Conservation (phyloP, 2,113 vertebrate genomes). For the Dicrurus megarhynchus region DNA sequence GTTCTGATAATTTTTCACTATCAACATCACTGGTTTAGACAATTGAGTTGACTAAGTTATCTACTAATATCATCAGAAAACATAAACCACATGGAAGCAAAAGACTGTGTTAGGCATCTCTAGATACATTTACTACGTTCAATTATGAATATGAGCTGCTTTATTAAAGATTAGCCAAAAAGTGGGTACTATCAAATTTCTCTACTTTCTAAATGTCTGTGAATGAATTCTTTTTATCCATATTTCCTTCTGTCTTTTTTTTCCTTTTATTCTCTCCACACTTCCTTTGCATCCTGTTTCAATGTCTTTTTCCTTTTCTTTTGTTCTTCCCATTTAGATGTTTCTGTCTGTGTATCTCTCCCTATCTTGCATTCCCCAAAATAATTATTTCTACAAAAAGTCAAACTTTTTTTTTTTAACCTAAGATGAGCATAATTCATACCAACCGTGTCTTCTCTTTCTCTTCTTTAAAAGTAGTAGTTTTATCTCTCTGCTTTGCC, state of each 20-base stretch:
- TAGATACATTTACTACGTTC: neutral
- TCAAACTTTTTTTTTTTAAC: neutral
- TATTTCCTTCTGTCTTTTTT: neutral
- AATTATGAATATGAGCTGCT: neutral
- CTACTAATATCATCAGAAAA: neutral
- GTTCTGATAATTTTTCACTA: neutral
- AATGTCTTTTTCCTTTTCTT: neutral
- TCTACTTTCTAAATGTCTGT: neutral
- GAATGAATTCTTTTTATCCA: neutral
- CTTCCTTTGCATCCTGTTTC: neutral
- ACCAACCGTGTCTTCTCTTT: neutral
- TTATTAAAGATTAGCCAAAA: neutral
- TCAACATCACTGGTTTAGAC: neutral
- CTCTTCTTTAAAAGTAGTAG: neutral
- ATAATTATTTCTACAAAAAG: neutral
- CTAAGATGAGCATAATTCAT: neutral
- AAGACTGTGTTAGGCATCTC: neutral
- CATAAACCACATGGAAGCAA: neutral
- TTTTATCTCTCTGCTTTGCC: neutral
- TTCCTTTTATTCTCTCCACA: neutral
- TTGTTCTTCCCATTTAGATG: neutral
- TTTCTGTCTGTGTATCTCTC: neutral
- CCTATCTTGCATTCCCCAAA: neutral
- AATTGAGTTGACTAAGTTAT: neutral
- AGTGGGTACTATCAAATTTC: neutral